Evolutionary conservation across 2,797 vertebrate species (phyloP).

Genomic region (Malurus splendens): DNA sequence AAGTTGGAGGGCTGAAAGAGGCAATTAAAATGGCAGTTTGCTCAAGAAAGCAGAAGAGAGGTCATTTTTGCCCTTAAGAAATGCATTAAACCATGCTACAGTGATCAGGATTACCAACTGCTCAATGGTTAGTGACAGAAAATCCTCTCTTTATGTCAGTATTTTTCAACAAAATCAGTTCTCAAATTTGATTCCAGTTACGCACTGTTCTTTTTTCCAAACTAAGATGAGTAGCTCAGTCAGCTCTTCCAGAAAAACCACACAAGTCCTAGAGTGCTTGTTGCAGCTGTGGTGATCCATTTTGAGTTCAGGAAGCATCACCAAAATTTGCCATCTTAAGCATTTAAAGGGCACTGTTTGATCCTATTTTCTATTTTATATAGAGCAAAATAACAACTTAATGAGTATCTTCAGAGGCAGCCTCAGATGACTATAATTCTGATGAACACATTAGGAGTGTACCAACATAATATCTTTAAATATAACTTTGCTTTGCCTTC

Average conservation of each 20-base stretch:
- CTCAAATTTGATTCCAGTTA: neutral
- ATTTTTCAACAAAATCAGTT: conserved; percentile 17
- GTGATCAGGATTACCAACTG: conserved; percentile 41
- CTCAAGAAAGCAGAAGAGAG: conserved; percentile 49
- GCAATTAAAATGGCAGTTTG: conserved; percentile 54
- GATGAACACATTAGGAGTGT: neutral
- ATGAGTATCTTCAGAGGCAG: neutral
- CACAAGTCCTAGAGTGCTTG: neutral
- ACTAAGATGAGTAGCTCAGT: neutral
- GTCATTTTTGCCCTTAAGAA: conserved; percentile 52
- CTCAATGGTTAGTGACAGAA: conserved; percentile 26
- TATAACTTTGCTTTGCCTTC: neutral
- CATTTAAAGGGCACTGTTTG: neutral
- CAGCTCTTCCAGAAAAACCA: neutral
- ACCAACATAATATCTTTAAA: neutral
- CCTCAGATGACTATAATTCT: neutral
- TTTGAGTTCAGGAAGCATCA: neutral
- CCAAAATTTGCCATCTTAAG: neutral
- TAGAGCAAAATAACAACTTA: neutral
- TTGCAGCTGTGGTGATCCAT: neutral
- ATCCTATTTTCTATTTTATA: neutral
- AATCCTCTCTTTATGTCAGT: neutral
- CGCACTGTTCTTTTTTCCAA: neutral
- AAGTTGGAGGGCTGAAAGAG: conserved; percentile 23
- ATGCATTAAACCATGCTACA: conserved; percentile 38